Conservation (phyloP, 53 echinoderm and acorn worm species). For the Holothuria scabra region DNA sequence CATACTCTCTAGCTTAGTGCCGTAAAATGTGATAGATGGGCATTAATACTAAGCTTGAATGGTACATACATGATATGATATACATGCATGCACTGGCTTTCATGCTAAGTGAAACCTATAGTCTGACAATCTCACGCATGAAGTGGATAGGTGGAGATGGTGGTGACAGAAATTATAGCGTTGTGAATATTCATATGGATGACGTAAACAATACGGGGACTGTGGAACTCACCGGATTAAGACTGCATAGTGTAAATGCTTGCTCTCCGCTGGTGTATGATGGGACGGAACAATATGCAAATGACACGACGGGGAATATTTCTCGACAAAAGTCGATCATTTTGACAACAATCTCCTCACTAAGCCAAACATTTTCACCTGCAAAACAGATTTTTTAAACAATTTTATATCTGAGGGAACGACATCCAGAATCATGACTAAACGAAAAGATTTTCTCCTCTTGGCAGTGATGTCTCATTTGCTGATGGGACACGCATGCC, state of each 20-base stretch:
- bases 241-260: slow-evolving; percentile 80
- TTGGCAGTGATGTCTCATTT: too few species aligned
- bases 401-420: neutral
- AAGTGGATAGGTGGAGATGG: too few species aligned
- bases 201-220: neutral
- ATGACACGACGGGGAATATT: slow-evolving; percentile 79
- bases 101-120: too few species aligned
- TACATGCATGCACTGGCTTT: too few species aligned
- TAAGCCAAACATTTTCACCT: slow-evolving; percentile 72
- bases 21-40: too few species aligned
- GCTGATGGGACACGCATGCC: too few species aligned
- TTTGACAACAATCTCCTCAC: slow-evolving; percentile 71
- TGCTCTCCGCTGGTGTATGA: slow-evolving; percentile 80
- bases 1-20: too few species aligned
- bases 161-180: neutral
- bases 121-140: too few species aligned
- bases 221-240: slow-evolving; percentile 68
- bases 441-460: too few species aligned
- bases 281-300: slow-evolving; percentile 76
- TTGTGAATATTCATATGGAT: neutral
- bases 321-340: slow-evolving; percentile 73
- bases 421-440: too few species aligned
- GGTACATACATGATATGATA: too few species aligned
- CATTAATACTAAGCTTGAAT: too few species aligned
- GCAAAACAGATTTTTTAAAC: neutral